phyloP scores from a whole-genome alignment of 2,797 vertebrate genomes.

The Gymnopithys bicolor region DNA sequence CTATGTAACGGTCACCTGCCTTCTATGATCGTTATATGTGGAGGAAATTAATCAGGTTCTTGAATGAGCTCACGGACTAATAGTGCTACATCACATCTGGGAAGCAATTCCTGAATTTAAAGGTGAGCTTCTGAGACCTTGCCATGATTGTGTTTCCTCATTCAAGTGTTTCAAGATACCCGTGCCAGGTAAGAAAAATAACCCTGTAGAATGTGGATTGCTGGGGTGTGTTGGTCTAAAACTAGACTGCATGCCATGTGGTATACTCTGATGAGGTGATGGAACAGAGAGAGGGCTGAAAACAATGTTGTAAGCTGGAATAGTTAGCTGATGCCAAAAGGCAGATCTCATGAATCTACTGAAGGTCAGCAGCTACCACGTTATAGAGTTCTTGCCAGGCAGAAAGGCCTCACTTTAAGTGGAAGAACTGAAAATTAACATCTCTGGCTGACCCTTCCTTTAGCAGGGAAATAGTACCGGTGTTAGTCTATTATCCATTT shows the following conservation, averaged over 20 bases:
- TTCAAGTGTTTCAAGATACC: not conserved
- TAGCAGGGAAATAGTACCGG: not conserved
- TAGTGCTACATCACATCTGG: not conserved
- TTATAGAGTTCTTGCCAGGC: not conserved
- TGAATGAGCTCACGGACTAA: not conserved
- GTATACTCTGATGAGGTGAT: not conserved
- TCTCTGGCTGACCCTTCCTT: not conserved
- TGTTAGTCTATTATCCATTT: not conserved
- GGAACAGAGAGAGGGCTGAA: not conserved
- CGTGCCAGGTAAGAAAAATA: not conserved
- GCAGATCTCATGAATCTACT: not conserved
- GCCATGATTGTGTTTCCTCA: not conserved
- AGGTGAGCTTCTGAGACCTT: not conserved
- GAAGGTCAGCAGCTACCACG: not conserved
- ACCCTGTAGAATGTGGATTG: not conserved
- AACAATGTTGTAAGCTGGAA: not conserved
- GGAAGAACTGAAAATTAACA: not conserved
- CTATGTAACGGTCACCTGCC: not conserved
- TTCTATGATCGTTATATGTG: not conserved
- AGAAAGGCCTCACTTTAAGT: not conserved
- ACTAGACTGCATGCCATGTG: not conserved
- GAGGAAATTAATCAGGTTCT: not conserved
- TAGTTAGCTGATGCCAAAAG: not conserved
- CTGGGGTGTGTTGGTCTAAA: not conserved
- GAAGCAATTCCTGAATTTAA: not conserved